Base-by-base conservation (phyloP, 2,888 invertebrate species). In the Tetragonula carbonaria region DNA sequence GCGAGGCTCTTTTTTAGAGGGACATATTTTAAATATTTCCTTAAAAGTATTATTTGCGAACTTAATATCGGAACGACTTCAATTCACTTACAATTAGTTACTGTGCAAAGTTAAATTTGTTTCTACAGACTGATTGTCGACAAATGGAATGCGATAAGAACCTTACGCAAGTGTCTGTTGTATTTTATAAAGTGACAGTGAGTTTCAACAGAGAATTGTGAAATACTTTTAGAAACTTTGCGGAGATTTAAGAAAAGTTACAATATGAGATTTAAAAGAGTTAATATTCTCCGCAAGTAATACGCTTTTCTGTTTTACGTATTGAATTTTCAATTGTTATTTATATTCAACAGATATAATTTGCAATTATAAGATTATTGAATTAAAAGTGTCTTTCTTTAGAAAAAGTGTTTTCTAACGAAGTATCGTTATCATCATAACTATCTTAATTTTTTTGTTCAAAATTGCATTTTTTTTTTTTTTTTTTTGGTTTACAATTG, bases 21-120 rank as follows among this genome's bases (percentile, higher is more conserved):
- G 14, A n/a, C 66, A 23, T 45, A 28, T 67, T 67, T 57, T 23
- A 55, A 75, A 75, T 57, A 75, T 74, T 66, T 14, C 45, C 45
- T 66, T n/a, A 21, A 50, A 45, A 55, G 66, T 8, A 8, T 18
- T 65, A 18, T 62, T 74, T 53, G 8, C 11, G 13, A 63, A 74
- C 8, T 53, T 65, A 21, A 51, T 74, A 63, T 53, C 63, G 18
- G 18, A 18, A 5, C 33, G 51, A 53, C 13, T 11, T 51, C 51
- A 53, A 68, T 53, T 68, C 18, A 45, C 23, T 50, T 16, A 33
- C 3, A 33, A 33, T 33, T 3, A 67, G 2, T 66, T 66, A 67
- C 23, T 4, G 23, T 16, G 67, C 4, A 45, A 18, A 51, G 18
- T 53, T 51, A 50, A 23, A 50, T 51, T 50, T 16, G 45, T 14